phyloP scores from a whole-genome alignment of 2,113 vertebrate genomes.

The Sinocyclocheilus anophthalmus region DNA sequence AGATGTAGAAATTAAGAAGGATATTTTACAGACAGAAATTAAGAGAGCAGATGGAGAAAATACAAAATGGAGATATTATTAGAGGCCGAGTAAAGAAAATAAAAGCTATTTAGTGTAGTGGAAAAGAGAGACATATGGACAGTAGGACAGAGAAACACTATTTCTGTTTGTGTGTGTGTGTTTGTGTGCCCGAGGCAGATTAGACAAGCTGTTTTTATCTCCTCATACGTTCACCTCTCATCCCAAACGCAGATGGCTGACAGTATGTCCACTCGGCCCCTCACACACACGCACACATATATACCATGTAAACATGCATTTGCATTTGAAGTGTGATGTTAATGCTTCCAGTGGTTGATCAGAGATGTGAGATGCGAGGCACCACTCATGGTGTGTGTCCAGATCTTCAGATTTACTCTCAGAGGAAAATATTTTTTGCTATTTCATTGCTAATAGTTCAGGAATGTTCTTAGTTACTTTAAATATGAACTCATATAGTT shows the following conservation, averaged over 20 bases:
- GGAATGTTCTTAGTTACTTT: background rate
- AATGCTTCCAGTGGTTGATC: background rate
- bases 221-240: conserved; percentile 28
- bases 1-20: background rate
- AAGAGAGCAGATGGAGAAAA: background rate
- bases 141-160: conserved; percentile 16
- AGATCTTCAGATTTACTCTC: background rate
- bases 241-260: conserved; percentile 29
- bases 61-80: background rate
- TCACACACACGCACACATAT: background rate
- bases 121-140: conserved; percentile 36
- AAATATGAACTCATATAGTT: background rate
- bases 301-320: background rate
- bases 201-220: conserved; percentile 35
- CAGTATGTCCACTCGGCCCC: conserved; percentile 21
- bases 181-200: conserved; percentile 7
- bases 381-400: background rate
- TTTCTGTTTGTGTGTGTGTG: background rate
- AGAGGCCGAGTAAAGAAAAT: background rate
- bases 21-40: background rate
- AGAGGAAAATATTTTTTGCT: background rate
- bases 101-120: conserved; percentile 20
- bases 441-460: background rate
- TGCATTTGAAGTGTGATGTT: background rate
- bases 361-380: background rate